Evolutionary conservation across 2,888 invertebrate species (phyloP).

Genomic region (Pristionchus japonicus): DNA sequence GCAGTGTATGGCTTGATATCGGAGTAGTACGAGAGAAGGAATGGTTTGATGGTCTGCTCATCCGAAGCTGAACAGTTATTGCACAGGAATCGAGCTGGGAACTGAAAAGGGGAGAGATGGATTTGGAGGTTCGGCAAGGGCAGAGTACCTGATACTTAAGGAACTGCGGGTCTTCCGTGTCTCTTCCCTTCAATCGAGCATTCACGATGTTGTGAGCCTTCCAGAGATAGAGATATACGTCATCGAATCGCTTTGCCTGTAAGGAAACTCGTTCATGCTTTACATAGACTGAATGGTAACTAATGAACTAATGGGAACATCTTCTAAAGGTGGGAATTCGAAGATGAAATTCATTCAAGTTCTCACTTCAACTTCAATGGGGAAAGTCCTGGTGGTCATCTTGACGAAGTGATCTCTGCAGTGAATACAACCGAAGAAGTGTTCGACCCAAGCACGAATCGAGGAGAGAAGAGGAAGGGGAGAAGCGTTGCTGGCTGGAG

Average conservation of each 20-base stretch:
- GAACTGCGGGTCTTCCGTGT: constrained; percentile 83
- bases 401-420: constrained; percentile 90
- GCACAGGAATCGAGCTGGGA: constrained; percentile 71
- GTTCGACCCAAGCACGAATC: constrained; percentile 90
- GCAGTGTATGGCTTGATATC: constrained; percentile 62
- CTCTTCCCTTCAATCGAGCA: constrained; percentile 86
- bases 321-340: no score
- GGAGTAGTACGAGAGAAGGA: constrained; percentile 68
- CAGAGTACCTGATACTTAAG: constrained; percentile 87
- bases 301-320: no score
- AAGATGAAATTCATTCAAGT: constrained; percentile 3
- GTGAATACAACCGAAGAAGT: constrained; percentile 94
- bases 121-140: background rate
- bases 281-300: background rate
- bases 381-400: constrained; percentile 82
- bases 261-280: background rate
- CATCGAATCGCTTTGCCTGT: constrained; percentile 68
- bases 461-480: constrained; percentile 84
- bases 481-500: constrained; percentile 82
- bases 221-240: constrained; percentile 80
- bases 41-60: constrained; percentile 52
- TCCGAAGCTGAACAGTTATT: constrained; percentile 52
- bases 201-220: constrained; percentile 92
- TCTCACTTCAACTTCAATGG: constrained; percentile 68
- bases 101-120: constrained; percentile 56